These are phyloP conservation scores for Saimiri boliviensis DNA, from an alignment of 2,113 vertebrate genomes.

Conservation along the genomic window DNA sequence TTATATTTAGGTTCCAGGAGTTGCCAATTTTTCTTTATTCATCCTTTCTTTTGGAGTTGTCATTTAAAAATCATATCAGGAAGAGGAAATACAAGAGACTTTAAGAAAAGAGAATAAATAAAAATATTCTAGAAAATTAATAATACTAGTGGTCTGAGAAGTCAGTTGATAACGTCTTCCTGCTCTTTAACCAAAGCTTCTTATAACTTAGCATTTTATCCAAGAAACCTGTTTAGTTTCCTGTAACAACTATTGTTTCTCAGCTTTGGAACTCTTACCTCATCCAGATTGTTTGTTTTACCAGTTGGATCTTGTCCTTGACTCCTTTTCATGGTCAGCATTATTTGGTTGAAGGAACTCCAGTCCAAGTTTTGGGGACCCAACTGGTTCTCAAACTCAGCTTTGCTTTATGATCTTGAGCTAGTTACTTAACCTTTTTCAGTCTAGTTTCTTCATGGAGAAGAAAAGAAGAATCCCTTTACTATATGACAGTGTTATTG, in stretches of 20 bases:
- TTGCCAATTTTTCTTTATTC: not conserved
- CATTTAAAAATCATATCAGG: not conserved
- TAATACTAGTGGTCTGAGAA: constrained; percentile 1
- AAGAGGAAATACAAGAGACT: not conserved
- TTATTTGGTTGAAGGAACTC: not conserved
- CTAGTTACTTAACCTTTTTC: not conserved
- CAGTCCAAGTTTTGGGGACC: not conserved
- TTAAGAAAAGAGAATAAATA: constrained; percentile 33
- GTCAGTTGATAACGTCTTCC: not conserved
- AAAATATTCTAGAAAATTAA: not conserved
- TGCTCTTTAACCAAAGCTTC: not conserved
- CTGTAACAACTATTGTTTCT: not conserved
- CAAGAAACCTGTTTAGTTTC: not conserved
- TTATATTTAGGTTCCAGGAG: not conserved
- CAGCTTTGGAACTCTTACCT: not conserved
- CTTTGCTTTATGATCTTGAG: constrained; percentile 5
- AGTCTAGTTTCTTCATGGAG: not conserved
- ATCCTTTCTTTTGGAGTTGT: constrained; percentile 1
- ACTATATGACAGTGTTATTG: not conserved
- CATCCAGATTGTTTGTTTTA: not conserved
- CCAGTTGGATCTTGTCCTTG: not conserved
- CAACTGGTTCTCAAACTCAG: not conserved
- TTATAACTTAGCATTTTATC: not conserved
- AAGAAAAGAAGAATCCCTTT: not conserved
- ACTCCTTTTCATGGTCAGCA: not conserved